A percentile compares a stretch with the other conserved stretches of the same genome.
Conservation (phyloP, 2,113 vertebrate genomes). For the Centrocercus urophasianus region DNA sequence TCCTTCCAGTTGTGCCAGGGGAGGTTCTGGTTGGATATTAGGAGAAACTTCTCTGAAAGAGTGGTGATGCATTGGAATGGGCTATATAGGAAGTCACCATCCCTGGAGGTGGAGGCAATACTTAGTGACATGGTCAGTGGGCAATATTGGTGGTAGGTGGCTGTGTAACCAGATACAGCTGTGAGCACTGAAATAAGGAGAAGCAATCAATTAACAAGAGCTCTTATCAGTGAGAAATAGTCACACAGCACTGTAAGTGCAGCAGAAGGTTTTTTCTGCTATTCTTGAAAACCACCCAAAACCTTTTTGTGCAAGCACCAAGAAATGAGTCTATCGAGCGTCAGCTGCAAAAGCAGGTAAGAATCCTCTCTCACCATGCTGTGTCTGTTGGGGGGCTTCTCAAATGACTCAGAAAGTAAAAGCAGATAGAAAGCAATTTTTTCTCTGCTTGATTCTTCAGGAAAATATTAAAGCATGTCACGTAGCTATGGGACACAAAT, state of each 20-base stretch:
- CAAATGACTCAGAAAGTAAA: constrained; percentile 65
- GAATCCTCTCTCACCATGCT: constrained; percentile 45
- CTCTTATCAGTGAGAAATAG: constrained; percentile 31
- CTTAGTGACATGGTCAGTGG: too few species aligned
- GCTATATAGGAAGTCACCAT: too few species aligned
- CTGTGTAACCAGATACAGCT: background rate
- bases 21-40: too few species aligned
- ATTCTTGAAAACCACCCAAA: constrained; percentile 64
- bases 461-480: background rate
- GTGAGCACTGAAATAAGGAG: background rate
- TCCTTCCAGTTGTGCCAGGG: too few species aligned
- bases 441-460: constrained; percentile 54
- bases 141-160: background rate
- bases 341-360: constrained; percentile 50
- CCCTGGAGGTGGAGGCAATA: too few species aligned
- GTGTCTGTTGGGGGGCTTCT: constrained; percentile 62
- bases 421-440: constrained; percentile 51
- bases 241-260: constrained; percentile 46
- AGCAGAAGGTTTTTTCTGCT: constrained; percentile 66
- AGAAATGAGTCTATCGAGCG: constrained; percentile 58
- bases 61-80: too few species aligned
- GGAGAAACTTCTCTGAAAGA: too few species aligned
- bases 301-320: background rate
- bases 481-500: constrained; percentile 10
- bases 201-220: constrained; percentile 47